Base-by-base conservation (phyloP, 2,113 vertebrate species). In the Malaclemys terrapin region DNA sequence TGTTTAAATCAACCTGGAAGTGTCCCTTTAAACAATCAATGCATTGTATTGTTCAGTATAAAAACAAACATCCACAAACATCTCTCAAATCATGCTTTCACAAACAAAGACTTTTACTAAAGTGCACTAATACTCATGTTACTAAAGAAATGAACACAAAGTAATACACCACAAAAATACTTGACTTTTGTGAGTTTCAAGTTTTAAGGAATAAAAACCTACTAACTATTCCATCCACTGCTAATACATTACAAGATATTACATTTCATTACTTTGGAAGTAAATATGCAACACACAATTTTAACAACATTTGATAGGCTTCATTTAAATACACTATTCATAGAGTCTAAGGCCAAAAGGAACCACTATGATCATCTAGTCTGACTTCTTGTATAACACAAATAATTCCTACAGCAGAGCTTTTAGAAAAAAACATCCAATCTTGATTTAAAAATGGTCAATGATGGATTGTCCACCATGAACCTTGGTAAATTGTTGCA, bases 251-350 rank as follows among this genome's bases (percentile, higher is more conserved):
- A 96, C 93, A 91, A 83, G 82, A 80, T 54, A 84, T 81, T 79
- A 38, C 87, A 96, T 93, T 94, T 95, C 93, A 96, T 94, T 96
- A 87, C 0, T 85, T 85, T 76, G 95, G 85, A 91, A 42, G 29
- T 38, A 83, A 59, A 76, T 53, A 80, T 6, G 35, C 24, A 20
- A 52, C 1, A 13, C 14, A 91, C 62, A 62, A 45, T 0, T 19
- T 49, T 35, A 50, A 59, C 29, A 69, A 45, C 29, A 79, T 49
- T 45, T 54, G 49, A 38, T 14, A 38, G 35, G 6, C 27, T 59
- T 50, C 45, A 38, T 14, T 10, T 25, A 57, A 79, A 78, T 27
- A 78, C 22, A 45, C 38, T n/a, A 72, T 38, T 72, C 65, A 20
- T n/a, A 22, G 65, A 72, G 20, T 69, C 35, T n/a, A 69, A 69